These are phyloP conservation scores for Calyptommatus sinebrachiatus DNA, from an alignment of 2,113 vertebrate genomes.

Conservation along the genomic window DNA sequence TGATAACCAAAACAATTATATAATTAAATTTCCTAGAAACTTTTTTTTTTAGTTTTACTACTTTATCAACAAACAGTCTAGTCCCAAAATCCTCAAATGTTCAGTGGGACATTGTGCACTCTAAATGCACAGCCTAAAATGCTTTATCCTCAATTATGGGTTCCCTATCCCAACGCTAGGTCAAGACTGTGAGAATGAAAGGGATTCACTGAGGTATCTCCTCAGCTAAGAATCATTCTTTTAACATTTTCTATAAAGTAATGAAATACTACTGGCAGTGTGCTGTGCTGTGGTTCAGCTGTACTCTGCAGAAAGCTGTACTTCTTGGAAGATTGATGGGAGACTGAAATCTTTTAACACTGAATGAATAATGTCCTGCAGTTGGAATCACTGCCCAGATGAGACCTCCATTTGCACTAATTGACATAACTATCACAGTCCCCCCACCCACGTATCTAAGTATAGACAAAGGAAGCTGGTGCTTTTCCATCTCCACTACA, in stretches of 20 bases:
- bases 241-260: slow-evolving; percentile 17
- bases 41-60: not conserved
- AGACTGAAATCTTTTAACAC: slow-evolving; percentile 5
- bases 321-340: slow-evolving; percentile 16
- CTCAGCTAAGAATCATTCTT: not conserved
- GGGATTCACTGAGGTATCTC: not conserved
- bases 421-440: slow-evolving; percentile 37
- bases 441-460: not conserved
- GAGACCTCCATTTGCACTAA: not conserved
- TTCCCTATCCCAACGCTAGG: not conserved
- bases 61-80: not conserved
- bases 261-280: slow-evolving; percentile 6
- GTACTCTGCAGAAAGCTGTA: slow-evolving; percentile 5
- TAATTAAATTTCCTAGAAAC: too few relatives aligned
- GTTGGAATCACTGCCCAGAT: not conserved
- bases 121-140: not conserved
- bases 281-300: not conserved
- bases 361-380: slow-evolving; percentile 24
- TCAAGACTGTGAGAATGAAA: not conserved
- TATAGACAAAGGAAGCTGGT: slow-evolving; percentile 8
- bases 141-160: not conserved
- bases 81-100: not conserved
- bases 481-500: slow-evolving; percentile 31
- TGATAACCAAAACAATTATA: too few relatives aligned
- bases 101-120: not conserved